phyloP scores from a whole-genome alignment of 2,113 vertebrate genomes.

The Cololabis saira region DNA sequence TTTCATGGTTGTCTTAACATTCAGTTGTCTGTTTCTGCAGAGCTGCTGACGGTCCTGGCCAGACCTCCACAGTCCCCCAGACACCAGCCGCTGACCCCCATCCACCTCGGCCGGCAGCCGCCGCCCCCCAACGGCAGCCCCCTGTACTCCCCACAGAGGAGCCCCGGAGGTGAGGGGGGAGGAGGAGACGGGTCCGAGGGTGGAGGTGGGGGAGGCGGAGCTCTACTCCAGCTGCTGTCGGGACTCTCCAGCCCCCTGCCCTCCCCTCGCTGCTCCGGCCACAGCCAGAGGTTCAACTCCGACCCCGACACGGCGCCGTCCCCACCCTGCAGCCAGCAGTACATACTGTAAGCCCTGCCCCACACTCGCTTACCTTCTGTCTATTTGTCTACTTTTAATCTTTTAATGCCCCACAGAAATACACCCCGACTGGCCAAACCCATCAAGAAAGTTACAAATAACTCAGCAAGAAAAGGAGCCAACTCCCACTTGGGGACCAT shows the following conservation, averaged over 20 bases:
- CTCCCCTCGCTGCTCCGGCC: slow-evolving; percentile 91
- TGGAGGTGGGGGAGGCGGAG: slow-evolving; percentile 80
- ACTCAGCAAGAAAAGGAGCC: no score
- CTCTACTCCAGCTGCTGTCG: slow-evolving; percentile 87
- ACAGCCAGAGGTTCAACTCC: slow-evolving; percentile 91
- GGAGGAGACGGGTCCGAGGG: slow-evolving; percentile 12
- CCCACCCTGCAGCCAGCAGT: slow-evolving; percentile 91
- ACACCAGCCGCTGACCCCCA: slow-evolving; percentile 39
- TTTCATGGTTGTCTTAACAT: no score
- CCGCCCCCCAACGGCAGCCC: slow-evolving; percentile 33
- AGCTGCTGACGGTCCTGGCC: slow-evolving; percentile 31
- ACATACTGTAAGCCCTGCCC: slow-evolving; percentile 86
- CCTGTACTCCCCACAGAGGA: slow-evolving; percentile 42
- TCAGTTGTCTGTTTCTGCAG: slow-evolving; percentile 33
- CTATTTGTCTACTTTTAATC: no score
- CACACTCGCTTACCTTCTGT: no score
- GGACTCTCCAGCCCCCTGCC: slow-evolving; percentile 89
- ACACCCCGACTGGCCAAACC: no score
- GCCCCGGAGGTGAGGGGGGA: slow-evolving; percentile 36
- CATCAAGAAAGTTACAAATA: no score
- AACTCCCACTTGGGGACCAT: no score
- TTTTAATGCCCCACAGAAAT: no score
- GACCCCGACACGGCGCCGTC: slow-evolving; percentile 93
- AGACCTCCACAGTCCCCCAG: slow-evolving; percentile 47
- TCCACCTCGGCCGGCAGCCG: slow-evolving; percentile 43